Conservation (phyloP, 2,888 invertebrate species). For the Tachina fera region DNA sequence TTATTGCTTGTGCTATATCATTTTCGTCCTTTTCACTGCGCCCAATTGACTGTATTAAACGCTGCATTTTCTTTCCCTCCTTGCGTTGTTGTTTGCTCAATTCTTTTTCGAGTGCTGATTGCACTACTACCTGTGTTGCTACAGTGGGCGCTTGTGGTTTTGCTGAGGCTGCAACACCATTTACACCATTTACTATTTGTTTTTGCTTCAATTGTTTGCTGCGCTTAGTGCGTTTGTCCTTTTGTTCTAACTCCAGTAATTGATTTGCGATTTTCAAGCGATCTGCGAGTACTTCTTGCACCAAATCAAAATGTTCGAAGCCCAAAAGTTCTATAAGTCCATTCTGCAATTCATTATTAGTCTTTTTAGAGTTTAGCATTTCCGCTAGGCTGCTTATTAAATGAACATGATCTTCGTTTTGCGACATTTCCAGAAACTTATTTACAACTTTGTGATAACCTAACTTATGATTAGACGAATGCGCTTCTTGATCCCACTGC, state of each 20-base stretch:
- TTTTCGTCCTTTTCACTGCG: conserved; percentile 74
- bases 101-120: conserved; percentile 92
- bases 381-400: conserved; percentile 79
- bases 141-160: conserved; percentile 85
- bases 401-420: conserved; percentile 67
- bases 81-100: conserved; percentile 90
- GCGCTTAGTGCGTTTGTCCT: conserved; percentile 77
- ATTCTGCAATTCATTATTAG: conserved; percentile 89
- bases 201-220: conserved; percentile 74
- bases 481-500: conserved; percentile 73
- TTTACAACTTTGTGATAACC: conserved; percentile 74
- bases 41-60: conserved; percentile 76
- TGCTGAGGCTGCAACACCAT: conserved; percentile 14
- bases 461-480: neutral
- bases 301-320: conserved; percentile 91
- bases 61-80: conserved; percentile 90
- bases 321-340: conserved; percentile 94
- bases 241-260: conserved; percentile 78
- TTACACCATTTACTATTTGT: conserved; percentile 55
- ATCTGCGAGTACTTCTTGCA: conserved; percentile 87
- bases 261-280: conserved; percentile 84
- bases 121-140: conserved; percentile 91
- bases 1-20: conserved; percentile 83
- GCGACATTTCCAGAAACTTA: conserved; percentile 75
- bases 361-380: conserved; percentile 85